Evolutionary conservation across 2,113 vertebrate genomes (phyloP).

Genomic region (Ictalurus furcatus): DNA sequence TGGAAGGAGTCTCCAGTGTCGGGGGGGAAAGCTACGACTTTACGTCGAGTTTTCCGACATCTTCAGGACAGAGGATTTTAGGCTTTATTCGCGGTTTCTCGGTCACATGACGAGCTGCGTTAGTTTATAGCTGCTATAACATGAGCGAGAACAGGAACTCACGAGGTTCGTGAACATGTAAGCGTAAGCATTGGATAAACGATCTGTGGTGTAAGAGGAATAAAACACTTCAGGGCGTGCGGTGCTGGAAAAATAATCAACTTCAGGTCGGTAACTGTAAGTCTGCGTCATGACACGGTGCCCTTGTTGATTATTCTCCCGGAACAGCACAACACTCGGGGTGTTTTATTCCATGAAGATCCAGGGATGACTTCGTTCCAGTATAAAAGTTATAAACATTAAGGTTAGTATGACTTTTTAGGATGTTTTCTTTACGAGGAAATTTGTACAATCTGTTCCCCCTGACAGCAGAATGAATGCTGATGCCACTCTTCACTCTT

Average conservation of each 20-base stretch:
- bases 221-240: neutral
- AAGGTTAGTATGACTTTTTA: neutral
- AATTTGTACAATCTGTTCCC: neutral
- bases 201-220: neutral
- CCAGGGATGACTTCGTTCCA: neutral
- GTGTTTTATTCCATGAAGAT: neutral
- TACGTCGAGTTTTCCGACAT: neutral
- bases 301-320: neutral
- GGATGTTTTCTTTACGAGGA: neutral
- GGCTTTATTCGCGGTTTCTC: too few relatives aligned
- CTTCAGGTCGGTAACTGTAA: neutral
- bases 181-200: too few relatives aligned
- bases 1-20: neutral
- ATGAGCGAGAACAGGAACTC: neutral
- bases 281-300: neutral
- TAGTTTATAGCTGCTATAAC: neutral
- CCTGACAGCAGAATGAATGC: neutral
- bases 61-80: neutral
- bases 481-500: slow-evolving; percentile 8
- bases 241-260: neutral
- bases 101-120: too few relatives aligned
- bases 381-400: neutral
- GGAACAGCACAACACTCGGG: neutral
- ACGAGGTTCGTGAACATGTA: neutral
- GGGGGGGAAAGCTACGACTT: neutral